Evolutionary conservation across 2,888 invertebrate species (phyloP).

Genomic region (Stomorhina lunata): DNA sequence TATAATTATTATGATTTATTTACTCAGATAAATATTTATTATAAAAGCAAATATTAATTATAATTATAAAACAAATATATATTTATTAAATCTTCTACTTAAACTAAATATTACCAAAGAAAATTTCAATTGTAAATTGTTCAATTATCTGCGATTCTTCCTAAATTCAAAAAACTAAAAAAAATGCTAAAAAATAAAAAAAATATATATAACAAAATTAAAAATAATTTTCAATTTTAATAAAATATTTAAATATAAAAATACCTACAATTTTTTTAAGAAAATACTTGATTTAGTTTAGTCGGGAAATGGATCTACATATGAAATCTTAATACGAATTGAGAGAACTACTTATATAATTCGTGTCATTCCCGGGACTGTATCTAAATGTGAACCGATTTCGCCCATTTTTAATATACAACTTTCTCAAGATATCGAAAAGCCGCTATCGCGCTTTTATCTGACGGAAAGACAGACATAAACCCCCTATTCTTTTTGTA

Average conservation of each 20-base stretch:
- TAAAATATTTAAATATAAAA: background rate
- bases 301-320: no score
- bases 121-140: slow-evolving; percentile 57
- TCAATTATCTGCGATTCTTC: slow-evolving; percentile 64
- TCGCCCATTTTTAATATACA: no score
- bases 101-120: background rate
- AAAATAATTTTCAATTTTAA: slow-evolving; percentile 53
- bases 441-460: no score
- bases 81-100: slow-evolving; percentile 32
- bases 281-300: no score
- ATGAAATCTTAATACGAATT: no score
- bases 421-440: no score
- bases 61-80: background rate
- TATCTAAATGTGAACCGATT: no score
- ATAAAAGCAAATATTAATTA: background rate
- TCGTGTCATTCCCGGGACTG: no score
- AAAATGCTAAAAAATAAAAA: slow-evolving; percentile 2
- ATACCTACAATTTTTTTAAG: no score
- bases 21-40: slow-evolving; percentile 18
- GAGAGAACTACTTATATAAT: no score
- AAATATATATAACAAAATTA: slow-evolving; percentile 24
- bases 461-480: no score
- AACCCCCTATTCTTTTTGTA: no score
- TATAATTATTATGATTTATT: slow-evolving; percentile 13
- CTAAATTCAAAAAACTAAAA: slow-evolving; percentile 40